Conservation (phyloP, 2,113 vertebrate genomes). For the Proterorhinus semilunaris region DNA sequence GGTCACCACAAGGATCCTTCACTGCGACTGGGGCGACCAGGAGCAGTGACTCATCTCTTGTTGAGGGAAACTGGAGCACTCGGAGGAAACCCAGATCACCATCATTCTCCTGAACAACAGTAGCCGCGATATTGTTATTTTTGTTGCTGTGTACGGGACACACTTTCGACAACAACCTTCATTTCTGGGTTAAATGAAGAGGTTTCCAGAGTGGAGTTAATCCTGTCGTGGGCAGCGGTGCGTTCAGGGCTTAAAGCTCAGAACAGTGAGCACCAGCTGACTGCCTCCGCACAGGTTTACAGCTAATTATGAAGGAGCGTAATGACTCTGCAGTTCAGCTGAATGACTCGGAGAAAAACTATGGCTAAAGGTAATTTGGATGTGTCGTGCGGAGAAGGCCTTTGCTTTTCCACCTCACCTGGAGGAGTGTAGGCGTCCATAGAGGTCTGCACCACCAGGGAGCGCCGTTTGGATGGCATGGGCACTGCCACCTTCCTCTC, state of each 20-base stretch:
- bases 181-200: constrained; percentile 8
- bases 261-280: not conserved
- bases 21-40: no score
- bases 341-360: no score
- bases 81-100: no score
- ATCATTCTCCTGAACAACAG: no score
- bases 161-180: no score
- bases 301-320: not conserved
- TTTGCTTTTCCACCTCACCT: constrained; percentile 76
- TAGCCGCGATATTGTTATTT: no score
- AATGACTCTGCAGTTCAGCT: not conserved
- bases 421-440: constrained; percentile 99
- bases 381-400: no score
- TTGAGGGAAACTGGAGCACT: no score
- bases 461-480: constrained; percentile 97
- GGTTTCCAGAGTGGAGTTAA: constrained; percentile 29
- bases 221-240: constrained; percentile 39
- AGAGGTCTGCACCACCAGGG: constrained; percentile 97
- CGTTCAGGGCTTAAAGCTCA: constrained; percentile 22
- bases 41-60: no score
- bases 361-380: no score
- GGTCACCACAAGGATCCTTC: no score
- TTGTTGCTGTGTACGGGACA: no score
- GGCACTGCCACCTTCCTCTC: constrained; percentile 98
- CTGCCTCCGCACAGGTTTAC: not conserved